Conservation (phyloP, 2,113 vertebrate species). For the Odocoileus hemionus region DNA sequence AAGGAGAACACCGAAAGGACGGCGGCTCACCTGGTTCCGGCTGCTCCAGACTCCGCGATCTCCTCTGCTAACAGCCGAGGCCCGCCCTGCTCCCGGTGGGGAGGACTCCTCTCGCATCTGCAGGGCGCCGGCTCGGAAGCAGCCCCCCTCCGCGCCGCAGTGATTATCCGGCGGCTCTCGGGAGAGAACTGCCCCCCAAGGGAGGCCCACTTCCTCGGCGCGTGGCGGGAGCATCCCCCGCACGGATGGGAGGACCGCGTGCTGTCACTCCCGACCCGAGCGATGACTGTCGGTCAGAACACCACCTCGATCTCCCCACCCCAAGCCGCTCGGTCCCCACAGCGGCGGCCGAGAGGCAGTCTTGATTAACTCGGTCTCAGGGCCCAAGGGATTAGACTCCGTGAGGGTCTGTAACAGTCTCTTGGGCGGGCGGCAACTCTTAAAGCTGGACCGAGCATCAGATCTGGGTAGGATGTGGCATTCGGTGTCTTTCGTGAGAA, state of each 20-base stretch:
- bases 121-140: background rate
- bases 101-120: accelerated
- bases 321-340: background rate
- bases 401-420: background rate
- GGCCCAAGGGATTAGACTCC: background rate
- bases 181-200: background rate
- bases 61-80: background rate
- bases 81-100: background rate
- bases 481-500: background rate
- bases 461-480: background rate
- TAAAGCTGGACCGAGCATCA: background rate
- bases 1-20: background rate
- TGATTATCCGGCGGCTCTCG: background rate
- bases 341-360: background rate
- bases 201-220: too few relatives aligned
- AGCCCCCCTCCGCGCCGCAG: too few relatives aligned
- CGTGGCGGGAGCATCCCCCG: background rate
- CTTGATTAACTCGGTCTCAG: background rate
- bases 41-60: background rate
- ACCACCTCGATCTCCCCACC: background rate
- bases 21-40: background rate
- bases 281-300: background rate
- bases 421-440: background rate
- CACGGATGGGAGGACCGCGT: background rate
- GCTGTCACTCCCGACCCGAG: background rate